Evolutionary conservation across 2,888 invertebrate genomes (phyloP).

Genomic region (Himalopsyche anomala): DNA sequence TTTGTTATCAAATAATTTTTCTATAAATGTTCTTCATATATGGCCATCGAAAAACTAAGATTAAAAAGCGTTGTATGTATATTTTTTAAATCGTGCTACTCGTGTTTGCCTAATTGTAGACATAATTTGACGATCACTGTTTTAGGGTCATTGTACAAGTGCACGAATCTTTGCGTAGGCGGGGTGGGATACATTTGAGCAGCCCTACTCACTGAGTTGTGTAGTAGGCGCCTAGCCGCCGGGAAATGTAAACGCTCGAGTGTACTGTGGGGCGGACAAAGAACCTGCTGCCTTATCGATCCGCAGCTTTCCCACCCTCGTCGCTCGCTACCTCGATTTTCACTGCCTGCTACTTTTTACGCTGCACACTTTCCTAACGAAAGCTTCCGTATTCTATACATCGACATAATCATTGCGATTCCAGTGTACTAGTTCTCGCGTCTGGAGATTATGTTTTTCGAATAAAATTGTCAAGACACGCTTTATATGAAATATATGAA

Average conservation of each 20-base stretch:
- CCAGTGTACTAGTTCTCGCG: not conserved
- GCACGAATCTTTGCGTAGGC: too few relatives aligned
- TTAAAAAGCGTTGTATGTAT: too few relatives aligned
- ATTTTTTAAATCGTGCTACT: too few relatives aligned
- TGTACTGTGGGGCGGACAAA: slow-evolving; percentile 22
- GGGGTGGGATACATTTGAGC: not conserved
- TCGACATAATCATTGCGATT: not conserved
- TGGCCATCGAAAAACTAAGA: too few relatives aligned
- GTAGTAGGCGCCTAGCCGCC: slow-evolving; percentile 34
- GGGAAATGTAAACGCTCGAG: not conserved
- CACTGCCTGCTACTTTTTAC: slow-evolving; percentile 3
- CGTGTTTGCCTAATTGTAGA: too few relatives aligned
- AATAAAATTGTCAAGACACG: not conserved
- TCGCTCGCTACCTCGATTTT: not conserved
- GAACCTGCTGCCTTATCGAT: slow-evolving; percentile 19
- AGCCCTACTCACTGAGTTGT: slow-evolving; percentile 15
- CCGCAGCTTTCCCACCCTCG: slow-evolving; percentile 10
- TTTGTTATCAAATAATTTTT: too few relatives aligned
- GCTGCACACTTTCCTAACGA: slow-evolving; percentile 7
- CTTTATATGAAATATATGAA: not conserved
- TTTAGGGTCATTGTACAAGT: too few relatives aligned
- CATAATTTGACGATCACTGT: too few relatives aligned
- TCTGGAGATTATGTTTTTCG: not conserved
- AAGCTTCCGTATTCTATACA: not conserved
- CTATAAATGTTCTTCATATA: too few relatives aligned